Evolutionary conservation across 2,113 vertebrate species (phyloP).

Genomic region (Atherinomorus stipes): DNA sequence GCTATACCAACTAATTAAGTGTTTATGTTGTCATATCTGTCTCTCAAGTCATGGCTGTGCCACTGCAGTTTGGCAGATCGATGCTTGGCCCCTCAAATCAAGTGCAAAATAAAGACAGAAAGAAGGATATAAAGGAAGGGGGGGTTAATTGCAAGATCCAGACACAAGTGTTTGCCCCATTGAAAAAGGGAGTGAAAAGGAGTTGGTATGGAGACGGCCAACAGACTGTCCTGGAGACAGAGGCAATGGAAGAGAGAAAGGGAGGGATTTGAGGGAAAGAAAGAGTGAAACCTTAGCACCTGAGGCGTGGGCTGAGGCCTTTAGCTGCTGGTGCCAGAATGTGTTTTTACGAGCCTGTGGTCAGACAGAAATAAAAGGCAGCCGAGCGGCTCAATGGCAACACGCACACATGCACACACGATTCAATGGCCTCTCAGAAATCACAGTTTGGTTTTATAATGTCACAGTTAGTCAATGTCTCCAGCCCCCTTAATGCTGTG

Average conservation of each 20-base stretch:
- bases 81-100: constrained; percentile 61
- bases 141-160: constrained; percentile 60
- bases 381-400: constrained; percentile 77
- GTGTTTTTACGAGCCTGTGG: constrained; percentile 82
- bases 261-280: constrained; percentile 64
- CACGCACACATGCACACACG: constrained; percentile 30
- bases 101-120: constrained; percentile 52
- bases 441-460: constrained; percentile 85
- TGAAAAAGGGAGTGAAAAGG: constrained; percentile 58
- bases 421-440: constrained; percentile 76
- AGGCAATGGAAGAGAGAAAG: constrained; percentile 52
- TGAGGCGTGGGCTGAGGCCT: constrained; percentile 73
- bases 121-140: constrained; percentile 47
- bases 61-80: constrained; percentile 39
- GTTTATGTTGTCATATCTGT: constrained; percentile 56
- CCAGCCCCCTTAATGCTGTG: constrained; percentile 67
- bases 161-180: constrained; percentile 38
- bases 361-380: constrained; percentile 83
- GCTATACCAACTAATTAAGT: constrained; percentile 66
- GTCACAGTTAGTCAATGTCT: constrained; percentile 81
- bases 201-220: constrained; percentile 67
- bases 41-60: constrained; percentile 32
- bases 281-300: constrained; percentile 80
- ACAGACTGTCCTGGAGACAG: constrained; percentile 66
- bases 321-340: constrained; percentile 77